Evolutionary conservation across 2,888 invertebrate species (phyloP), one percentile per base, ranked within the genome.

Genomic region (Steinernema scapterisci): DNA sequence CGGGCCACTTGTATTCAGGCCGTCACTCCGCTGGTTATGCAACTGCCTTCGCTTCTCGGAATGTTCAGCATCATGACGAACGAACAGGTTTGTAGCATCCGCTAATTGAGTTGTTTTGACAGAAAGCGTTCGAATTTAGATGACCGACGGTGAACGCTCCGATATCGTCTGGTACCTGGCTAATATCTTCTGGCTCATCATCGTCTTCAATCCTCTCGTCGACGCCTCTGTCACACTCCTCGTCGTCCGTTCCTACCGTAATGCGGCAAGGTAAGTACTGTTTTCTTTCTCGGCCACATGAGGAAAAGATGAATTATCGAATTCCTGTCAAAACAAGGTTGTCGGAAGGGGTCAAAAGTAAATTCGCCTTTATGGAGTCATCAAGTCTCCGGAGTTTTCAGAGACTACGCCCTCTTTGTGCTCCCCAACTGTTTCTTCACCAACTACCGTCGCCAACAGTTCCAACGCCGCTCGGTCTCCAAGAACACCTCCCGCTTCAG

Each of bases 171-270:
- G 71, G 71, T 44, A 71, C 45, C 38, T 71, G 71, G 71, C 71
- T 1, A 71, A 71, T 45, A 71, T 71, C 46, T 43, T 71, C 23
- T 71, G 71, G 71, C 25, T 71, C 45, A 71, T 71, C 45, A 71
- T 71, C 46, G 45, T 71, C 21, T 71, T 71, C 45, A 71, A 71
- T 23, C 71, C 71, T 7, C 46, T 71, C 71, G 71, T 71, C 44
- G 71, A 71, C 23, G 71, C 45, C 13, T 19, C 43, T 13, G 71
- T 71, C 23, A 71, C 71, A 16, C 71, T 71, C 16, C 16, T 71
- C 16, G 46, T 71, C 45, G 71, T 71, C 16, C 71, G 71, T 27
- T 45, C 71, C 45, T 71, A 71, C 46, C 16, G 71, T 7, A 63
- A 31, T 16, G 63, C 63, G 31, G 63, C 63, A 16, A 63, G 63